Evolutionary conservation across 2,797 vertebrate genomes (phyloP), one percentile per base, ranked within the genome.

Genomic region (Botia kubotai): DNA sequence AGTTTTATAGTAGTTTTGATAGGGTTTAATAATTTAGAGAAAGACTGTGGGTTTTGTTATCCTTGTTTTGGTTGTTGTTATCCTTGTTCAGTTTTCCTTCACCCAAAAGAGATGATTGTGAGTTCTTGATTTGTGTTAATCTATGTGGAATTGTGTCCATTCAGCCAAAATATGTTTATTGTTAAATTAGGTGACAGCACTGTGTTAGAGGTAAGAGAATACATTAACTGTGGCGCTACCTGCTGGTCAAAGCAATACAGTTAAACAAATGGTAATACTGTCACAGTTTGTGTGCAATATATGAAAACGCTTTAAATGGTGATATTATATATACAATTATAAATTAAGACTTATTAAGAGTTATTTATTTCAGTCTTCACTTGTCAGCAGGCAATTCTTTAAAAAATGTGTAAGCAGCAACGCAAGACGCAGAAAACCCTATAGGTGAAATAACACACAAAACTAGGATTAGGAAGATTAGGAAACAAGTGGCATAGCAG

Each of bases 21-120:
- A 71, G 8, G 8, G 11, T 79, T 79, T 23, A 43, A 2, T 26
- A 57, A 57, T 68, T 55, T n/a, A 68, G 26, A 53, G 23, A 65
- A 68, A 46, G 5, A n/a, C 39, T 68, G 5, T 69, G 19, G 36
- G 65, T 29, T 55, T 72, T 68, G 36, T 16, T 50, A 13, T 70
- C 29, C 8, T 58, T 26, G 36, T 58, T 77, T 39, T 39, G 36
- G 65, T 29, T 55, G 65, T 68, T 43, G 16, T 33, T 33, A 33
- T 33, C 1, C 33, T 33, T 33, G 33, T 33, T 33, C 33, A 33
- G 33, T 48, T 48, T 58, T 29, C 16, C 21, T 57, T 46, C 10
- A 57, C 29, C 21, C 53, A 26, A 26, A 2, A 1, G 46, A 19
- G n/a, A 60, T 16, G 17, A 57, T 68, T 57, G 23, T 77, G 16